Evolutionary conservation across 2,113 vertebrate genomes (phyloP).

Genomic region (Brevimyrus niger): DNA sequence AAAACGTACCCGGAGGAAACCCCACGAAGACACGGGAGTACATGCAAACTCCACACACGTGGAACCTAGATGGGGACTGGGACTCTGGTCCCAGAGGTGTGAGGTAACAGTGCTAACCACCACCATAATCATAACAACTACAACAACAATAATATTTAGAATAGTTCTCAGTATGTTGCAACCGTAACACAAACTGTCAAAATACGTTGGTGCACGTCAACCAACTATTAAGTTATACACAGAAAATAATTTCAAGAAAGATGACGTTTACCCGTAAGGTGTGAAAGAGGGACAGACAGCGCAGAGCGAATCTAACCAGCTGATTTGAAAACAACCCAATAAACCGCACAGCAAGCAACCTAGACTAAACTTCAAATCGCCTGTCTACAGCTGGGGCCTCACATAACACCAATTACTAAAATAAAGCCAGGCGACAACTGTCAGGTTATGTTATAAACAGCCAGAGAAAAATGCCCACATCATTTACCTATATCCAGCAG

Average conservation of each 20-base stretch:
- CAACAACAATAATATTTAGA: not conserved
- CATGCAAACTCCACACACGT: not conserved
- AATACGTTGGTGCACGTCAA: not conserved
- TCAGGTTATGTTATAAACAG: not conserved
- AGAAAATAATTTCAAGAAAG: not conserved
- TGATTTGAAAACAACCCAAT: not conserved
- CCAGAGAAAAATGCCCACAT: not conserved
- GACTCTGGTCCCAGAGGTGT: not conserved
- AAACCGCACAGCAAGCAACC: not conserved
- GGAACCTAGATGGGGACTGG: not conserved
- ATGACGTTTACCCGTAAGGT: not conserved
- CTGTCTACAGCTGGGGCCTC: not conserved
- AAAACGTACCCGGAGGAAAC: not conserved
- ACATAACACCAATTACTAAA: not conserved
- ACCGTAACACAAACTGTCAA: not conserved
- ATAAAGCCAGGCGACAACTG: not conserved
- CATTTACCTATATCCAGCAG: not conserved
- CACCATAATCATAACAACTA: not conserved
- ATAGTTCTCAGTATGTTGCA: not conserved
- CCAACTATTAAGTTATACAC: not conserved
- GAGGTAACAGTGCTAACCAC: not conserved
- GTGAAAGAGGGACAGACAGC: not conserved
- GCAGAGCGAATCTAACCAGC: not conserved
- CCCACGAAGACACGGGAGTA: not conserved
- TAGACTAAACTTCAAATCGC: not conserved